Evolutionary conservation across 2,113 vertebrate species (phyloP).

Genomic region (Nothoprocta pentlandii): DNA sequence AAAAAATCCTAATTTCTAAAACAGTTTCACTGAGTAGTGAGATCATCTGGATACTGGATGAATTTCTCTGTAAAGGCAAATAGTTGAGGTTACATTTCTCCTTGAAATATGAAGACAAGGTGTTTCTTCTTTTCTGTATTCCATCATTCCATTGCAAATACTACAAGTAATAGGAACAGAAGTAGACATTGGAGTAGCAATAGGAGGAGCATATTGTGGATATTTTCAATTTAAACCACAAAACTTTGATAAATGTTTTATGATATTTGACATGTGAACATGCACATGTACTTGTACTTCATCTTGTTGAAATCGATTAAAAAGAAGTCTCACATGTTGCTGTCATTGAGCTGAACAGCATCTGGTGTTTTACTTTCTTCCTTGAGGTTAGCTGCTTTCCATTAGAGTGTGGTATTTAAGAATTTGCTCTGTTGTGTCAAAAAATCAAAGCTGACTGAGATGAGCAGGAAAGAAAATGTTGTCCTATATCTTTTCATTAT

Average conservation of each 20-base stretch:
- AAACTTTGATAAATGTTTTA: neutral
- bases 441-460: slow-evolving; percentile 3
- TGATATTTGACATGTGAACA: neutral
- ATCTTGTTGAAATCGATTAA: slow-evolving; percentile 9
- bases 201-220: neutral
- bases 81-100: neutral
- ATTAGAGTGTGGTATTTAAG: slow-evolving; percentile 23
- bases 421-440: slow-evolving; percentile 31
- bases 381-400: slow-evolving; percentile 11
- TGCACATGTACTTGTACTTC: neutral
- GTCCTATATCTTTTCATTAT: neutral
- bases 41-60: neutral
- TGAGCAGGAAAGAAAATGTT: neutral
- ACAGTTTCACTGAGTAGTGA: neutral
- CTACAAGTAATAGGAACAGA: neutral
- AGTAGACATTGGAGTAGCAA: neutral
- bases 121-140: neutral
- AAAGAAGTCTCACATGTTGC: neutral
- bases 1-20: neutral
- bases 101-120: neutral
- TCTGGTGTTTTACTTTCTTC: slow-evolving; percentile 25
- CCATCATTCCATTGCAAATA: neutral
- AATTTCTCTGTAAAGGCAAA: neutral
- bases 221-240: slow-evolving; percentile 10
- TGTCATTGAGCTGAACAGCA: slow-evolving; percentile 17